phyloP scores from a whole-genome alignment of 2,888 invertebrate species.

The Neoaliturus tenellus region DNA sequence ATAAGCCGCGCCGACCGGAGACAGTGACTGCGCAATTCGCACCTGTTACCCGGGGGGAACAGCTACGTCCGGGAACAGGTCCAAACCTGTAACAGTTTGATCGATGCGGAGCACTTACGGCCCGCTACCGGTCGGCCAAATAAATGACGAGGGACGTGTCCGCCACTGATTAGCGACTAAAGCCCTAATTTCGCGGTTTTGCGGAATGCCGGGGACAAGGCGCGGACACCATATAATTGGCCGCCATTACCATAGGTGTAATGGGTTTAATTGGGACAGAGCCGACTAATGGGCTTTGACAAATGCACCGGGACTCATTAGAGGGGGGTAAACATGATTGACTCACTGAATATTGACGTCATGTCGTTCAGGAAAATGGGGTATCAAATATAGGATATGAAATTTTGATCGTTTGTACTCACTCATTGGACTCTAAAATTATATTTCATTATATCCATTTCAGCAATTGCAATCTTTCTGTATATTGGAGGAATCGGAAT shows the following conservation, averaged over 20 bases:
- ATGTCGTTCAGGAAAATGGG: too few species aligned
- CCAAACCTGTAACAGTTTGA: slow-evolving; percentile 16
- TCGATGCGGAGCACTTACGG: neutral
- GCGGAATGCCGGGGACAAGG: slow-evolving; percentile 17
- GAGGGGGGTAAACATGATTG: neutral
- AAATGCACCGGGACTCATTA: slow-evolving; percentile 32
- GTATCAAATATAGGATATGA: too few species aligned
- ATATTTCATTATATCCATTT: too few species aligned
- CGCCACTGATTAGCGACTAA: slow-evolving; percentile 36
- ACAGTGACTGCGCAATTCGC: neutral
- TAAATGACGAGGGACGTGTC: slow-evolving; percentile 35
- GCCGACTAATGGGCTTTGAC: slow-evolving; percentile 8
- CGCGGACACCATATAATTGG: slow-evolving; percentile 34
- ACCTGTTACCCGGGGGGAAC: neutral
- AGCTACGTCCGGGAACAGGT: neutral
- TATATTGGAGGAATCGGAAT: too few species aligned
- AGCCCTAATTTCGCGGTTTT: slow-evolving; percentile 34
- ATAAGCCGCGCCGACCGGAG: too few species aligned
- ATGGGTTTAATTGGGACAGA: slow-evolving; percentile 7
- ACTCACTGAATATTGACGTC: too few species aligned
- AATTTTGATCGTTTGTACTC: too few species aligned
- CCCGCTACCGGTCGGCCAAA: slow-evolving; percentile 28
- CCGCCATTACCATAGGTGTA: slow-evolving; percentile 39
- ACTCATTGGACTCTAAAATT: too few species aligned
- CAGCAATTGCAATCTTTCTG: too few species aligned